phyloP scores from a whole-genome alignment of 2,113 vertebrate species.

The Sander vitreus region DNA sequence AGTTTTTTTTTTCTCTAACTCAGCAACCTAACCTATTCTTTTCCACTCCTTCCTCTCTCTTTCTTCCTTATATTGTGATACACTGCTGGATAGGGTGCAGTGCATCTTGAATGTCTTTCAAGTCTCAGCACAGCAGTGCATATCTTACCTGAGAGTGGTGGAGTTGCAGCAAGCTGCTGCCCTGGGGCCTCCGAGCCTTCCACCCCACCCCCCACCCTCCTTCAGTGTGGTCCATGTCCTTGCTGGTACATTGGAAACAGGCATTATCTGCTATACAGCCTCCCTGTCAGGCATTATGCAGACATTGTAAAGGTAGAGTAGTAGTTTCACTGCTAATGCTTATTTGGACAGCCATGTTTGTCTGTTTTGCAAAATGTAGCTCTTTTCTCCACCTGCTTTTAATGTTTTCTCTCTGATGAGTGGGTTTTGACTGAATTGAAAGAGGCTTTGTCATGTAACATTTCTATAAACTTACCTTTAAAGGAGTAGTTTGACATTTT shows the following conservation, averaged over 20 bases:
- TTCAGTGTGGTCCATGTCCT: slow-evolving; percentile 40
- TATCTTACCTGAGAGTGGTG: slow-evolving; percentile 63
- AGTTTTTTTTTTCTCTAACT: not conserved
- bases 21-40: not conserved
- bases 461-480: not conserved
- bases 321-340: slow-evolving; percentile 3
- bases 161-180: slow-evolving; percentile 49
- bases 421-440: slow-evolving; percentile 3
- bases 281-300: slow-evolving; percentile 10
- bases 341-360: not conserved
- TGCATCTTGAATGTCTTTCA: slow-evolving; percentile 56
- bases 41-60: slow-evolving; percentile 6
- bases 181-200: slow-evolving; percentile 34
- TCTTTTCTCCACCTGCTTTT: not conserved
- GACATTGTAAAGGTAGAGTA: not conserved
- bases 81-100: slow-evolving; percentile 24
- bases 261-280: not conserved
- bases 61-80: not conserved
- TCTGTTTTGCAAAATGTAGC: slow-evolving; percentile 3
- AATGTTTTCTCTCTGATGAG: not conserved
- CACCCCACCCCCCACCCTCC: slow-evolving; percentile 32
- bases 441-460: not conserved
- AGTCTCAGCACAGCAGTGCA: slow-evolving; percentile 65
- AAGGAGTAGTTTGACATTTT: not conserved
- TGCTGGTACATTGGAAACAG: slow-evolving; percentile 8